Conservation (phyloP, 2,888 invertebrate species). For the Heliothis peltigera region DNA sequence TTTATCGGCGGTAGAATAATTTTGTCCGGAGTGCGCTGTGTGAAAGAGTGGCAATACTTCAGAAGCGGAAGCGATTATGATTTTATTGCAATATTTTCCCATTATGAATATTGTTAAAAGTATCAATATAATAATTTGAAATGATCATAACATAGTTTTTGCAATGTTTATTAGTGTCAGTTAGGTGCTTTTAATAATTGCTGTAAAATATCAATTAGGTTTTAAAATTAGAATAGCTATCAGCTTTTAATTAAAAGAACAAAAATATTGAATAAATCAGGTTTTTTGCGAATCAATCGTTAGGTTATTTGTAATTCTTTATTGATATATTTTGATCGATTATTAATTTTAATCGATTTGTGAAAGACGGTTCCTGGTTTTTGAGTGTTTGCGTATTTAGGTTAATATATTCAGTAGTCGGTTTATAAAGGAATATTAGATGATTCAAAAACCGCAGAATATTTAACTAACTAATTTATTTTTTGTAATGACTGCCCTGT, state of each 20-base stretch:
- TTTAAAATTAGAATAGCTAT: constrained; percentile 36
- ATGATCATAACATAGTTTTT: constrained; percentile 52
- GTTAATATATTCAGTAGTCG: constrained; percentile 36
- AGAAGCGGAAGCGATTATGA: constrained; percentile 66
- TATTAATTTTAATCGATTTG: constrained; percentile 48
- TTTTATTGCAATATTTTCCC: constrained; percentile 20
- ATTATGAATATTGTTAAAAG: constrained; percentile 43
- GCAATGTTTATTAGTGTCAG: constrained; percentile 51
- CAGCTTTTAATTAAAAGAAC: constrained; percentile 44
- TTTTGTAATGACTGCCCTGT: constrained; percentile 11
- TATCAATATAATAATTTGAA: constrained; percentile 29
- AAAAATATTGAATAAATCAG: constrained; percentile 35
- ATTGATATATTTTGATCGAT: constrained; percentile 36
- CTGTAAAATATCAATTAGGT: constrained; percentile 49
- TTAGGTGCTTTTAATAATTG: constrained; percentile 49
- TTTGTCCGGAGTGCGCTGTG: constrained; percentile 63
- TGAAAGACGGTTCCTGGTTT: constrained; percentile 34
- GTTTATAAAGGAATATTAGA: constrained; percentile 2
- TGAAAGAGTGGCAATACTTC: constrained; percentile 50
- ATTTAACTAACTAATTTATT: neutral
- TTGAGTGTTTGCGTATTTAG: constrained; percentile 30
- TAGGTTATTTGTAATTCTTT: constrained; percentile 35
- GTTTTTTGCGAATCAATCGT: constrained; percentile 29
- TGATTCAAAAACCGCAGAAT: constrained; percentile 12
- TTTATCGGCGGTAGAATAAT: constrained; percentile 60